Base-by-base conservation (phyloP, 2,797 vertebrate species). In the Varecia variegata region DNA sequence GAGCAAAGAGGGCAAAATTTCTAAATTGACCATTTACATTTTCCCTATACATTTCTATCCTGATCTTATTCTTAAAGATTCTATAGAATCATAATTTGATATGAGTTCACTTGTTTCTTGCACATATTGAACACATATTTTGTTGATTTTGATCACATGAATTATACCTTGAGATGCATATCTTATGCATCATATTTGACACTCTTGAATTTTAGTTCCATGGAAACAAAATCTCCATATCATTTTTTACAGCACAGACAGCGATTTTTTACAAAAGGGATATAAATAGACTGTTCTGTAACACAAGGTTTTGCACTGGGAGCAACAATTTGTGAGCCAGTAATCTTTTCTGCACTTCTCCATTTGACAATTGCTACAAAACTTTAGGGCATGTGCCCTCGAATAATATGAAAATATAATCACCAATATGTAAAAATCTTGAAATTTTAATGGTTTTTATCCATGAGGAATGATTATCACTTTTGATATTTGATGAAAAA, bases 401-500 rank as follows among this genome's bases (percentile, higher is more conserved):
- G n/a, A 88, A 32, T 56, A 80, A 93, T 45, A 86, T 52, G 20
- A 84, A 25, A 45, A 87, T 67, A 43, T 56, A 74, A 68, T 76
- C 35, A 82, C 0, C 81, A 27, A 7, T n/a, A 23, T 62, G 3
- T 80, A 68, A 82, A 93, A 84, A 32, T 7, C 17, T 71, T 52
- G 43, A 62, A 18, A 45, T 81, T 93, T 88, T 93, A n/a, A 81
- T 25, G 3, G 27, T 87, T 91, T 92, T 81, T 50, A 8, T 71
- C 32, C 40, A 52, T 52, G n/a, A 79, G 32, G 38, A 85, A 85
- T 91, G 76, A 90, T 74, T 80, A 81, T 35, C 18, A 60, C 13
- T 45, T 79, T 79, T 87, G 54, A 60, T 92, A 89, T 79, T 88
- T 85, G 60, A 77, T 73, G 14, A 47, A 82, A 96, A 93, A 71